phyloP scores from a whole-genome alignment of 2,113 vertebrate species.

The Anhinga rufa region DNA sequence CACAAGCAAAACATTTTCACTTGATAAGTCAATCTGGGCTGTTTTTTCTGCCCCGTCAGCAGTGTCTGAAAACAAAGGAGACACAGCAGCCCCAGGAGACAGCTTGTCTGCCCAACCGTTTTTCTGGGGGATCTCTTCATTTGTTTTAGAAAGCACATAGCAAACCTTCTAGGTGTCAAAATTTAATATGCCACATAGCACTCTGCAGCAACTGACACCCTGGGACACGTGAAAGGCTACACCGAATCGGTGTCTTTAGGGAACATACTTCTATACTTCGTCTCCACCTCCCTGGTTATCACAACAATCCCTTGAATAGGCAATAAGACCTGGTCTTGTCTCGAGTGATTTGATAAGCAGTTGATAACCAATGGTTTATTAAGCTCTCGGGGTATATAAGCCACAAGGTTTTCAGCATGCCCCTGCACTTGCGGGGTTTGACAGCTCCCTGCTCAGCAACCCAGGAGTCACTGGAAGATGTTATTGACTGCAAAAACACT shows the following conservation, averaged over 20 bases:
- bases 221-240: background rate
- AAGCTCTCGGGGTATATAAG: constrained; percentile 52
- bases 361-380: constrained; percentile 53
- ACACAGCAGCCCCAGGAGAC: constrained; percentile 58
- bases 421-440: background rate
- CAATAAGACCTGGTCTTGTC: constrained; percentile 40
- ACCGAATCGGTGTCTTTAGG: background rate
- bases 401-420: background rate
- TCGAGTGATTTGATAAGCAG: constrained; percentile 51
- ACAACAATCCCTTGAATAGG: constrained; percentile 48
- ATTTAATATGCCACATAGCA: constrained; percentile 52
- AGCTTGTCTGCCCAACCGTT: constrained; percentile 51
- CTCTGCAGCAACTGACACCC: background rate
- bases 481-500: background rate
- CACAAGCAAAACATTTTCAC: constrained; percentile 60
- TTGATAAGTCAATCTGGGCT: constrained; percentile 60
- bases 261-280: background rate
- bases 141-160: constrained; percentile 24
- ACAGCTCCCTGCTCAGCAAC: background rate
- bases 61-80: constrained; percentile 61
- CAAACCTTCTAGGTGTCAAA: constrained; percentile 35
- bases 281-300: constrained; percentile 49
- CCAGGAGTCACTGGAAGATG: constrained; percentile 17
- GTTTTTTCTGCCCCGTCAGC: constrained; percentile 43
- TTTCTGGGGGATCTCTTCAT: constrained; percentile 18